Conservation (phyloP, 2,113 vertebrate species). For the Elgaria multicarinata region DNA sequence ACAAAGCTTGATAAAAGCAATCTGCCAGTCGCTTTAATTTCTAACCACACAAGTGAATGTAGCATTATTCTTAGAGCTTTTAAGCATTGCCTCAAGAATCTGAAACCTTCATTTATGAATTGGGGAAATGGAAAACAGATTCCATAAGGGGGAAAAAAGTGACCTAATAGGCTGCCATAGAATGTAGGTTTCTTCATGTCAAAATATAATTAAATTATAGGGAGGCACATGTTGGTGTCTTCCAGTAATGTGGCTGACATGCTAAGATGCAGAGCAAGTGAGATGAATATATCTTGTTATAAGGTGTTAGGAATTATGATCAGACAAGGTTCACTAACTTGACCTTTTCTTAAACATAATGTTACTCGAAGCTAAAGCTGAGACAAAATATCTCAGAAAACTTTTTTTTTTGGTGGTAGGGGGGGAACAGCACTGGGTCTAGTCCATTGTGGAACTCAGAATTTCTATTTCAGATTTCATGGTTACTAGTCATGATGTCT, state of each 20-base stretch:
- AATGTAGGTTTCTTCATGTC: background rate
- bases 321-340: background rate
- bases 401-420: too few species aligned
- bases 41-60: background rate
- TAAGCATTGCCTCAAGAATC: background rate
- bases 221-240: too few species aligned
- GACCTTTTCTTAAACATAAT: background rate
- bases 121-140: background rate
- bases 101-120: background rate
- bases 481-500: too few species aligned
- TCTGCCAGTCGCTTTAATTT: conserved; percentile 25
- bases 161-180: background rate
- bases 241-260: background rate
- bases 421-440: too few species aligned
- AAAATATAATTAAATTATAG: background rate
- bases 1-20: conserved; percentile 14
- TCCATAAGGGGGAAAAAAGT: background rate
- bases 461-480: too few species aligned
- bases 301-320: background rate
- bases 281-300: background rate
- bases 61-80: background rate
- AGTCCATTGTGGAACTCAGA: too few species aligned
- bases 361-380: background rate
- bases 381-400: background rate
- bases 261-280: background rate